Evolutionary conservation across 2,113 vertebrate species (phyloP).

Genomic region (Phaethornis superciliosus): DNA sequence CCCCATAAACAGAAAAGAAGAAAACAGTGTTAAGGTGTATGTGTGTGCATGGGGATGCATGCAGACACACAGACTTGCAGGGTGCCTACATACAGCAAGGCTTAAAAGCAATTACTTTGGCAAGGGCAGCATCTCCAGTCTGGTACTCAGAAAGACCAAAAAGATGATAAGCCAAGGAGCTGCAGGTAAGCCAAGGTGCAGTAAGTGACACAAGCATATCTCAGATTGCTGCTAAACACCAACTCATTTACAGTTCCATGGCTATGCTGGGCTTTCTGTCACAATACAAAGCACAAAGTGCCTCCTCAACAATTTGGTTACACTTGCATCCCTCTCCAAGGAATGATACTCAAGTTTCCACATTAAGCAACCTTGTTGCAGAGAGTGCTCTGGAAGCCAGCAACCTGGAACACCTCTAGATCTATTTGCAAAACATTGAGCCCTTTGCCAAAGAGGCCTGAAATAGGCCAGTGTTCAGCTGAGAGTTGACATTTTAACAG

Average conservation of each 20-base stretch:
- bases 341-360: not conserved
- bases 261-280: not conserved
- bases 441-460: not conserved
- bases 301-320: not conserved
- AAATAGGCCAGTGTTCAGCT: not conserved
- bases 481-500: not conserved
- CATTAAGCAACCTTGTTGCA: not conserved
- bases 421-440: not conserved
- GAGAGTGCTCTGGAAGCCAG: not conserved
- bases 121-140: not conserved
- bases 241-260: not conserved
- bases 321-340: not conserved
- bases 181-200: not conserved
- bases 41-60: fast-evolving
- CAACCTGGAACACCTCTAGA: not conserved
- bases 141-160: not conserved
- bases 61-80: not conserved
- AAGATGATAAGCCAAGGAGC: not conserved
- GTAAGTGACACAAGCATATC: not conserved
- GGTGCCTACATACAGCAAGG: not conserved
- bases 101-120: not conserved
- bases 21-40: not conserved
- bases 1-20: not conserved
- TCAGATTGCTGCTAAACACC: not conserved
- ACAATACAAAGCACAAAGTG: not conserved